Base-by-base conservation (phyloP, 2,113 vertebrate genomes). In the Castor canadensis region DNA sequence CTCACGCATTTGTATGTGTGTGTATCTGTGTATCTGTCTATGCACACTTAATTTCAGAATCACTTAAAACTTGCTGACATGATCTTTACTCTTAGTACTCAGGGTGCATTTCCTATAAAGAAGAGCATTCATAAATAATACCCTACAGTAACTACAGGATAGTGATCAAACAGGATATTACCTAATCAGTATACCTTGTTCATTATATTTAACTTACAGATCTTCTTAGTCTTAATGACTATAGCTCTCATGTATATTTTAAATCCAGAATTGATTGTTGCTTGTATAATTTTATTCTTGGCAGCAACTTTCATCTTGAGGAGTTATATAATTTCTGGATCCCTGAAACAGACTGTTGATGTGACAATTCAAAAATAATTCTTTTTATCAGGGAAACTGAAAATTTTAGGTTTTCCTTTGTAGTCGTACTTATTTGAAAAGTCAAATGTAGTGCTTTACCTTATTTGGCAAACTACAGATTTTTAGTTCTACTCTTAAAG, bases 1-100 rank as follows among this genome's bases (percentile, higher is more conserved):
- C 22, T 43, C 17, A 22, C 6, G 7, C 26, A 17, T 45, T 0
- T 38, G 4, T 66, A 1, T 30, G 17, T 60, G 13, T 4, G 1
- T 77, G 1, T 83, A 6, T 47, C 6, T 87, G 6, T 91, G 6
- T 67, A 35, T 79, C 19, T 69, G 32, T 56, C 49, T 79, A 3
- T 56, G 0, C 1, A 22, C 11, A 9, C 15, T 64, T 71, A 60
- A 64, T 56, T 92, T 80, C 67, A 85, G 72, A 92, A 35, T 81
- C 47, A n/a, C 35, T 93, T 81, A 60, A 35, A 56, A 49, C 40
- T 64, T 84, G 26, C 16, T 43, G 26, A 64, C 16, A 26, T 54
- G 40, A 47, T 49, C 5, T 86, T 76, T 62, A 15, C 19, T 58
- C 28, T 2, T 69, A 47, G 28, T 92, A 49, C 1, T 72, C 24